A percentile compares a stretch with the other conserved stretches of the same genome.
phyloP scores from a whole-genome alignment of 2,113 vertebrate species.

The Tachuris rubrigastra region DNA sequence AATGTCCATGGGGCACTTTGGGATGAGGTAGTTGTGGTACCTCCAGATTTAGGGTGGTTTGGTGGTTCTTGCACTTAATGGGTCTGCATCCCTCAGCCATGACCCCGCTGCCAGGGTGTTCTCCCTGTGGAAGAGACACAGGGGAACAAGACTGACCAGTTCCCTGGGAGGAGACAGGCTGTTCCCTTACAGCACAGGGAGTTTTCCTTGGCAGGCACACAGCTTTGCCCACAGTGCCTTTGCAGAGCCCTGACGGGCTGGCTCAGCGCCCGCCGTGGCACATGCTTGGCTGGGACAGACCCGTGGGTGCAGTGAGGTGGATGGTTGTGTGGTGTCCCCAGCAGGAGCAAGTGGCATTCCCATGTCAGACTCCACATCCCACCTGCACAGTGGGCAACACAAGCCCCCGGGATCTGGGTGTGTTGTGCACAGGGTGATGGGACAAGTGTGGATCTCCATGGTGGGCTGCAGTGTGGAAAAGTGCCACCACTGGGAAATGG shows the following conservation, averaged over 20 bases:
- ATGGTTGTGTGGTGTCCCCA: accelerated
- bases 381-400: accelerated
- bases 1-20: accelerated
- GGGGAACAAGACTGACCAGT: conserved; percentile 55
- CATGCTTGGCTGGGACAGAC: not conserved
- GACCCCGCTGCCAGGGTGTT: not conserved
- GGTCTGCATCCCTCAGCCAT: not conserved
- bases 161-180: not conserved
- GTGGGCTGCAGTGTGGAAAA: not conserved
- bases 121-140: not conserved
- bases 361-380: accelerated
- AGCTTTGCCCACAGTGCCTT: not conserved
- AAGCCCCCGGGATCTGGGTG: accelerated
- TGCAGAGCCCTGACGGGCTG: not conserved
- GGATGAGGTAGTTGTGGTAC: accelerated
- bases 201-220: conserved; percentile 32
- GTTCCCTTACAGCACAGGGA: conserved; percentile 9
- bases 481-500: not conserved
- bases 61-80: accelerated
- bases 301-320: accelerated
- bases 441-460: accelerated
- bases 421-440: accelerated
- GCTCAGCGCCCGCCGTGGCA: not conserved
- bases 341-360: accelerated
- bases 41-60: accelerated